Conservation (phyloP, 1,140 invertebrate species). For the Schlechtendalia chinensis region DNA sequence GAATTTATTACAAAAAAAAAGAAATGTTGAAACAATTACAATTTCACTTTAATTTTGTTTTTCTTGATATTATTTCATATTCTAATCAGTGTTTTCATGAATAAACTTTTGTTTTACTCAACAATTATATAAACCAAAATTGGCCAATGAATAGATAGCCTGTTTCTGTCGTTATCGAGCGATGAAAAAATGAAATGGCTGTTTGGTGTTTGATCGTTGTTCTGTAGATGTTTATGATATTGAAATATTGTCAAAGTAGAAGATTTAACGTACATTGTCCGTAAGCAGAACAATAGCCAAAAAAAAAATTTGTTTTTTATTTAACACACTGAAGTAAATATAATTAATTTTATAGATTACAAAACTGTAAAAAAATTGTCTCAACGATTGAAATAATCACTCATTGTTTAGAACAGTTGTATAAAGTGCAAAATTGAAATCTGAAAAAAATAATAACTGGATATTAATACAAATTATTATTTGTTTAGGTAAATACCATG, state of each 20-base stretch:
- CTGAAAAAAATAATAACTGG: slow-evolving; percentile 1
- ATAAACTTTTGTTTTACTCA: not conserved
- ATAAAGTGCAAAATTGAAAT: not conserved
- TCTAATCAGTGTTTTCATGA: not conserved
- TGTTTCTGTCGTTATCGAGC: not conserved
- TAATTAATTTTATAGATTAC: not conserved
- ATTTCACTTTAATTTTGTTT: not conserved
- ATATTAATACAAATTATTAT: not conserved
- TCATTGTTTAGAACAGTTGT: not conserved
- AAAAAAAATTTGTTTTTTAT: slow-evolving; percentile 13
- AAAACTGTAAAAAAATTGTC: not conserved
- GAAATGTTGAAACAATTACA: not conserved
- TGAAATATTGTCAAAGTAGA: not conserved
- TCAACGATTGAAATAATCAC: not conserved
- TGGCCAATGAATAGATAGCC: not conserved
- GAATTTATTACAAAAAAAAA: not conserved
- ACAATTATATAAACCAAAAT: not conserved
- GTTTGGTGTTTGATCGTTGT: not conserved
- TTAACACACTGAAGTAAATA: not conserved
- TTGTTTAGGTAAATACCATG: no score
- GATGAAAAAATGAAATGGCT: not conserved
- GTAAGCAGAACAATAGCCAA: not conserved
- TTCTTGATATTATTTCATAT: slow-evolving; percentile 22
- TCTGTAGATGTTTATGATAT: slow-evolving; percentile 21
- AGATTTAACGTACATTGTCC: slow-evolving; percentile 39